Conservation (phyloP, 2,113 vertebrate species). For the Phylloscopus trochiloides region DNA sequence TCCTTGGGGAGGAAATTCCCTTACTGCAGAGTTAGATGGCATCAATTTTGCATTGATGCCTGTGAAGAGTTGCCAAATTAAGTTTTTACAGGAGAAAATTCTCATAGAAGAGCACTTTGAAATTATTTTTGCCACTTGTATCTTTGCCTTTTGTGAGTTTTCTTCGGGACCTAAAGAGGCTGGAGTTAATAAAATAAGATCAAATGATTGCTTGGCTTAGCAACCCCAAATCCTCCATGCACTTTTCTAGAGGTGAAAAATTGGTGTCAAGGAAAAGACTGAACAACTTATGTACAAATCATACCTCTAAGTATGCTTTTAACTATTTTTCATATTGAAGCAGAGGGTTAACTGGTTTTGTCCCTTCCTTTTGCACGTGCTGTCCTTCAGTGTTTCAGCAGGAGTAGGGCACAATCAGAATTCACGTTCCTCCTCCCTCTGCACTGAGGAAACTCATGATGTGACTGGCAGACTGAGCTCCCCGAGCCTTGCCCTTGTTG, state of each 20-base stretch:
- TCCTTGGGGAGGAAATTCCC: background rate
- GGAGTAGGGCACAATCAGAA: background rate
- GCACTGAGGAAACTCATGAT: background rate
- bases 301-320: background rate
- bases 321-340: background rate
- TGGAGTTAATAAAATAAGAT: background rate
- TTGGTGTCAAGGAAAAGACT: background rate
- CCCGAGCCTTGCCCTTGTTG: background rate
- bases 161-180: background rate
- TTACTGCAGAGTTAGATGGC: background rate
- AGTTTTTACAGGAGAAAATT: background rate
- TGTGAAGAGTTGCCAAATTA: background rate
- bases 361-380: background rate
- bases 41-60: background rate
- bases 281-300: background rate
- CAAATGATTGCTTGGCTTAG: background rate
- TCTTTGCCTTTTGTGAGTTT: background rate
- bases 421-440: accelerated
- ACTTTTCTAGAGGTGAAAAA: background rate
- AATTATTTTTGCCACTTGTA: background rate
- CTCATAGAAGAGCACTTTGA: background rate
- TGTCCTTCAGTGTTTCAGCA: background rate
- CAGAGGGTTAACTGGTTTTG: background rate
- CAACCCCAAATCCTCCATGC: background rate
- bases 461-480: background rate